phyloP scores from a whole-genome alignment of 2,797 vertebrate species.

The Scarus forsteni region DNA sequence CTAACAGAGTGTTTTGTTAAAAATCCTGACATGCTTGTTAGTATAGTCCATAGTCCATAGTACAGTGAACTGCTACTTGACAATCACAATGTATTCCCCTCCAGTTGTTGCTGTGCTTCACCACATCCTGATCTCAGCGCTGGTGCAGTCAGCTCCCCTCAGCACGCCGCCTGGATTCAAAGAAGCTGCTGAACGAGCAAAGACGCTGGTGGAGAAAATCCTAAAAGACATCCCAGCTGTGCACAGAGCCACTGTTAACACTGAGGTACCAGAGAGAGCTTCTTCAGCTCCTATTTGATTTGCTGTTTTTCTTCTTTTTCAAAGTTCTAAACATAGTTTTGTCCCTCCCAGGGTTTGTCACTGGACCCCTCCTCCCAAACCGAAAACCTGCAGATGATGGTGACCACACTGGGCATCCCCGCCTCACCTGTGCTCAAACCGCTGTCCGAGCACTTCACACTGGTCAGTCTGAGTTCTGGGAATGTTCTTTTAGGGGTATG shows the following conservation, averaged over 20 bases:
- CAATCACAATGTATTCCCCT: background rate
- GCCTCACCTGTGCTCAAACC: slow-evolving; percentile 66
- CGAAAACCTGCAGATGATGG: slow-evolving; percentile 65
- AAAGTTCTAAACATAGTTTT: background rate
- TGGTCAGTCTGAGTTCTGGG: slow-evolving; percentile 66
- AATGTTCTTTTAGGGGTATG: background rate
- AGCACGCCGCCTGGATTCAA: slow-evolving; percentile 44
- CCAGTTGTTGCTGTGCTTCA: slow-evolving; percentile 60
- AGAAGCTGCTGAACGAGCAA: slow-evolving; percentile 67
- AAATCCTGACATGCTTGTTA: no score
- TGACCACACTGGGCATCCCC: slow-evolving; percentile 60
- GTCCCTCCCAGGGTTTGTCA: slow-evolving; percentile 61
- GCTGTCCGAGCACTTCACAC: slow-evolving; percentile 53
- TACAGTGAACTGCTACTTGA: background rate
- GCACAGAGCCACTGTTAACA: slow-evolving; percentile 62
- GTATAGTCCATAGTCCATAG: no score
- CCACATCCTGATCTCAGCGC: slow-evolving; percentile 39
- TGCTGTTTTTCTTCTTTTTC: background rate
- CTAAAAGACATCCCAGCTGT: slow-evolving; percentile 47
- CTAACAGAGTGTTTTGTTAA: no score
- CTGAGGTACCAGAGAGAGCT: slow-evolving; percentile 17
- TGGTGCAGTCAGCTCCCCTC: slow-evolving; percentile 66
- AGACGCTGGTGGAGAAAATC: slow-evolving; percentile 82
- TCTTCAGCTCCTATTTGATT: background rate
- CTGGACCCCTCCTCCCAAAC: slow-evolving; percentile 47